Percentiles rank a stretch among this genome's conserved stretches.
Evolutionary conservation across 2,888 invertebrate species (phyloP).

Genomic region (Holacanthella duospinosa): DNA sequence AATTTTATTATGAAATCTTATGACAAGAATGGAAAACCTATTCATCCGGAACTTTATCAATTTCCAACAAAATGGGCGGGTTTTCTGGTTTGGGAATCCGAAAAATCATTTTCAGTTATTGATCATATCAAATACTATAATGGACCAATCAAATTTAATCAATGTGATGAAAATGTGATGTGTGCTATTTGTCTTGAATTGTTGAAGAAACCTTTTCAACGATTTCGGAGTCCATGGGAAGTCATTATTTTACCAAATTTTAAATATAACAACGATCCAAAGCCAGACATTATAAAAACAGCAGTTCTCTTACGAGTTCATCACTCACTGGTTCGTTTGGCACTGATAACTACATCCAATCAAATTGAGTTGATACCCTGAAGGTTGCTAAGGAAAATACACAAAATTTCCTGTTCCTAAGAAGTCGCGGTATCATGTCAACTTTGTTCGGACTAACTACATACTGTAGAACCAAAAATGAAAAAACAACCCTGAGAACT

Average conservation of each 20-base stretch:
- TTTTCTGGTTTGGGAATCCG: constrained; percentile 34
- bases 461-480: no score
- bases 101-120: constrained; percentile 21
- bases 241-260: constrained; percentile 17
- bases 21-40: no score
- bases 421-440: no score
- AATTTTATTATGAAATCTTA: no score
- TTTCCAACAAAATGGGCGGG: constrained; percentile 31
- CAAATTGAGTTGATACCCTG: no score
- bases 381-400: no score
- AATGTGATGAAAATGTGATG: neutral
- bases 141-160: neutral
- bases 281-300: neutral
- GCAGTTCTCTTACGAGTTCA: constrained; percentile 12
- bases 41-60: neutral
- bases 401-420: no score
- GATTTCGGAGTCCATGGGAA: constrained; percentile 31
- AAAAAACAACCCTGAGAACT: no score
- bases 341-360: no score
- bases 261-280: neutral
- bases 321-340: constrained; percentile 28
- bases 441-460: no score
- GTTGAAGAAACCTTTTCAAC: constrained; percentile 14
- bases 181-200: constrained; percentile 6
- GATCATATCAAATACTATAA: constrained; percentile 25